phyloP scores from a whole-genome alignment of 2,797 vertebrate genomes.

The Myotis myotis region DNA sequence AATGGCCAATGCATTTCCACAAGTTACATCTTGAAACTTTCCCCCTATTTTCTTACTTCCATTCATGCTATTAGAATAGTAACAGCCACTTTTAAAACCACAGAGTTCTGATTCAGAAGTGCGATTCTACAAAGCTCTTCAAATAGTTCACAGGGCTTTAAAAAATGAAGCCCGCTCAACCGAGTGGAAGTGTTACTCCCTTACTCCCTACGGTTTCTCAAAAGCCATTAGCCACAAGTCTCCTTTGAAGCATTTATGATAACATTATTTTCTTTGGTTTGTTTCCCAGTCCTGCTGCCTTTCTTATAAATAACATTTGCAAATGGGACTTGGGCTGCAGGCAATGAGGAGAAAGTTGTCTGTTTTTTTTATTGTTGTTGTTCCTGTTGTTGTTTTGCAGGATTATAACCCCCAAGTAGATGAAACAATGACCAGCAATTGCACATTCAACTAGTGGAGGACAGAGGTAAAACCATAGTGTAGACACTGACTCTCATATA shows the following conservation, averaged over 20 bases:
- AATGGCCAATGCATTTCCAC: slow-evolving; percentile 60
- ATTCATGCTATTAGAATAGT: slow-evolving; percentile 46
- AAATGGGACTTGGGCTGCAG: slow-evolving; percentile 59
- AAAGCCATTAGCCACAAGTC: slow-evolving; percentile 73
- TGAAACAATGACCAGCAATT: not conserved
- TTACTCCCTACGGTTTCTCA: slow-evolving; percentile 69
- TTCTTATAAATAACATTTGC: slow-evolving; percentile 72
- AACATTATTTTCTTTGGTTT: slow-evolving; percentile 73
- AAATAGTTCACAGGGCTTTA: slow-evolving; percentile 65
- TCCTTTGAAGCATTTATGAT: slow-evolving; percentile 70
- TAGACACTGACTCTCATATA: not conserved
- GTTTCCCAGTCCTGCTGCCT: slow-evolving; percentile 72
- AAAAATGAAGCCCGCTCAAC: slow-evolving; percentile 69
- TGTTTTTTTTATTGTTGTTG: not conserved
- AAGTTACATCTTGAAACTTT: slow-evolving; percentile 54
- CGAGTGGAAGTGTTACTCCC: slow-evolving; percentile 67
- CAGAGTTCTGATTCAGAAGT: slow-evolving; percentile 61
- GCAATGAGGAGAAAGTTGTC: slow-evolving; percentile 21
- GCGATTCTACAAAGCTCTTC: slow-evolving; percentile 70
- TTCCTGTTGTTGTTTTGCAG: not conserved
- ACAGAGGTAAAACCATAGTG: not conserved
- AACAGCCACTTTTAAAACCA: slow-evolving; percentile 61
- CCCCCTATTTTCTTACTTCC: slow-evolving; percentile 35
- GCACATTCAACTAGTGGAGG: not conserved
- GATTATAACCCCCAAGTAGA: not conserved